Evolutionary conservation across 2,797 vertebrate species (phyloP).

Genomic region (Diglossa cyanea): DNA sequence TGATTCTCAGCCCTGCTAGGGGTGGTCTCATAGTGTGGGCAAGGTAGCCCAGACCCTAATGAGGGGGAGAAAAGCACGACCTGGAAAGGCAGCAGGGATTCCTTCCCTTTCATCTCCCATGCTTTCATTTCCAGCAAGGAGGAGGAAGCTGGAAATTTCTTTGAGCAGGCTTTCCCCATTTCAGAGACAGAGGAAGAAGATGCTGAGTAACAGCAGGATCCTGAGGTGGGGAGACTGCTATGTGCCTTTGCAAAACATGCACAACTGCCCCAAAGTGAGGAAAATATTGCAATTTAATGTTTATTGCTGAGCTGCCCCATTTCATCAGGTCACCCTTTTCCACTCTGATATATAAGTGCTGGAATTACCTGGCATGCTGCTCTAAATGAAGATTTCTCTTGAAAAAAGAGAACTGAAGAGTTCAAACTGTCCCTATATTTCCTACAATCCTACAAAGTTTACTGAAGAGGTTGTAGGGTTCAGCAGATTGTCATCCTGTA

Average conservation of each 20-base stretch:
- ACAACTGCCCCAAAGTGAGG: not conserved
- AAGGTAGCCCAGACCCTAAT: not conserved
- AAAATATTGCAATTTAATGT: not conserved
- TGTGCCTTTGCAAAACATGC: not conserved
- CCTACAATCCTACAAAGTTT: not conserved
- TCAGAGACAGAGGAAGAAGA: not conserved
- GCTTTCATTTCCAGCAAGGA: not conserved
- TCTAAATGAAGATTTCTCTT: not conserved
- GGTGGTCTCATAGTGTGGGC: not conserved
- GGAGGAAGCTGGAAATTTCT: not conserved
- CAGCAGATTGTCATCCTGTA: constrained; percentile 15
- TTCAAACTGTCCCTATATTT: not conserved
- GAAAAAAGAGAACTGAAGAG: not conserved
- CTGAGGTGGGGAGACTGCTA: not conserved
- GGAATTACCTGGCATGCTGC: not conserved
- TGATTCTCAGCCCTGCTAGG: not conserved
- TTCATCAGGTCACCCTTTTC: not conserved
- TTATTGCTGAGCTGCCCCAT: not conserved
- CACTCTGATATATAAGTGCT: not conserved
- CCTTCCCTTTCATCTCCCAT: not conserved
- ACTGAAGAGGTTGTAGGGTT: not conserved
- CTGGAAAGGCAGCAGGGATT: not conserved
- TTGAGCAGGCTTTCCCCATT: not conserved
- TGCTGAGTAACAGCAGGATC: not conserved
- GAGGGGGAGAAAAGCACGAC: not conserved